phyloP scores from a whole-genome alignment of 2,888 invertebrate genomes.

The Agrochola macilenta region DNA sequence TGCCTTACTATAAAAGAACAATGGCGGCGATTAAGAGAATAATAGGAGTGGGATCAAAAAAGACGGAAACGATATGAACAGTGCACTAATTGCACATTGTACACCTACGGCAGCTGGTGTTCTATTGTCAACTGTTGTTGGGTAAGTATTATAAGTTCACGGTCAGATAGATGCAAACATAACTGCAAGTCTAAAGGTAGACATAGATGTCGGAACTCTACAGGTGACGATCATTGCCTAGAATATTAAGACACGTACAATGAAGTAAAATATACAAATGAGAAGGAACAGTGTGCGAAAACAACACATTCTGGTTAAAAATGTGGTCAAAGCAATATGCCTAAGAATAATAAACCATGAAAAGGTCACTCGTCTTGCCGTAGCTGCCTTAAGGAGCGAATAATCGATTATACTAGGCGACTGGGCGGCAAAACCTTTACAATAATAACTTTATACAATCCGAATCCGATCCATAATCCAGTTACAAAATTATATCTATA shows the following conservation, averaged over 20 bases:
- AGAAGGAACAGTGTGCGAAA: background rate
- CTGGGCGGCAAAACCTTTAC: slow-evolving; percentile 41
- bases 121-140: slow-evolving; percentile 46
- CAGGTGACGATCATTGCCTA: background rate
- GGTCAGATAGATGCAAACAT: slow-evolving; percentile 34
- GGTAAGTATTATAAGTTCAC: slow-evolving; percentile 39
- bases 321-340: slow-evolving; percentile 6
- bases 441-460: slow-evolving; percentile 40
- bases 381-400: slow-evolving; percentile 44
- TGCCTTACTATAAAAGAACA: slow-evolving; percentile 55
- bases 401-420: slow-evolving; percentile 52
- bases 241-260: background rate
- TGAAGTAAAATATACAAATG: background rate
- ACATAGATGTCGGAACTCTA: background rate
- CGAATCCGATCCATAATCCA: slow-evolving; percentile 33
- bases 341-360: slow-evolving; percentile 40
- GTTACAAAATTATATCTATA: slow-evolving; percentile 7
- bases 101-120: slow-evolving; percentile 52
- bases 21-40: slow-evolving; percentile 55
- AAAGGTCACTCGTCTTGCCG: slow-evolving; percentile 49
- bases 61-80: slow-evolving; percentile 52
- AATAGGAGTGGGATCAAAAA: slow-evolving; percentile 50
- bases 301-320: slow-evolving; percentile 7
- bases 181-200: slow-evolving; percentile 7
- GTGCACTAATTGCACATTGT: slow-evolving; percentile 55